Percentiles rank a stretch among this genome's conserved stretches.
These are phyloP conservation scores for Actinia equina DNA, from an alignment of 64 coral and sea anemone species.

Conservation along the genomic window DNA sequence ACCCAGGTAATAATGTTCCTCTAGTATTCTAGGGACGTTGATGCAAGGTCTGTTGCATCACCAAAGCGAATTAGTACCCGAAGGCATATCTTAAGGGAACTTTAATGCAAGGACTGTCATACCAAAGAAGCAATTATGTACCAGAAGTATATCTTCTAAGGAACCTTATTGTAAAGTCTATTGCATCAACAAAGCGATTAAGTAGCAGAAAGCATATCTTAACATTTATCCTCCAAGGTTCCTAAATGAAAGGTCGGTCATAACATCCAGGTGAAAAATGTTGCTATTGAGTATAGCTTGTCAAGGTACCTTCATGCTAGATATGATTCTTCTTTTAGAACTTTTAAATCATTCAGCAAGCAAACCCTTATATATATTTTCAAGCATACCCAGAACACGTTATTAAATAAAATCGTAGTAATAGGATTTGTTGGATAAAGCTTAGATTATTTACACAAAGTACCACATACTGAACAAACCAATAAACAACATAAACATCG, in stretches of 20 bases:
- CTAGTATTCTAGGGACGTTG: background rate
- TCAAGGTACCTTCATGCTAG: too few relatives aligned
- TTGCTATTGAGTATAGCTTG: too few relatives aligned
- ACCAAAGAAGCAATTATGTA: background rate
- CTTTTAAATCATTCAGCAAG: too few relatives aligned
- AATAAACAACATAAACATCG: slow-evolving; percentile 17
- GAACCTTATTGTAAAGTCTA: background rate
- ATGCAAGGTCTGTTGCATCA: background rate
- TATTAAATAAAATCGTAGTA: too few relatives aligned
- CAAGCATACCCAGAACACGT: too few relatives aligned
- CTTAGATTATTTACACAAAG: background rate
- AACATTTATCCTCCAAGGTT: too few relatives aligned
- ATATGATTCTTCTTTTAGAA: too few relatives aligned
- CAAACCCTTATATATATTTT: too few relatives aligned
- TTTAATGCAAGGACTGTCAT: background rate
- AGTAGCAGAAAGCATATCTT: background rate
- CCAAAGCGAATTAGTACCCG: background rate
- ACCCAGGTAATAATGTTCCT: background rate
- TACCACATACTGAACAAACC: background rate
- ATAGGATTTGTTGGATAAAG: too few relatives aligned
- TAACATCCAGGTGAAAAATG: too few relatives aligned
- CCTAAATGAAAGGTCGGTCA: too few relatives aligned
- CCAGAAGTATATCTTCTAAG: background rate
- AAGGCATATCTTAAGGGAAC: background rate
- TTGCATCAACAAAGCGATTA: background rate